phyloP scores from a whole-genome alignment of 2,113 vertebrate species.

The Calyptomena viridis region DNA sequence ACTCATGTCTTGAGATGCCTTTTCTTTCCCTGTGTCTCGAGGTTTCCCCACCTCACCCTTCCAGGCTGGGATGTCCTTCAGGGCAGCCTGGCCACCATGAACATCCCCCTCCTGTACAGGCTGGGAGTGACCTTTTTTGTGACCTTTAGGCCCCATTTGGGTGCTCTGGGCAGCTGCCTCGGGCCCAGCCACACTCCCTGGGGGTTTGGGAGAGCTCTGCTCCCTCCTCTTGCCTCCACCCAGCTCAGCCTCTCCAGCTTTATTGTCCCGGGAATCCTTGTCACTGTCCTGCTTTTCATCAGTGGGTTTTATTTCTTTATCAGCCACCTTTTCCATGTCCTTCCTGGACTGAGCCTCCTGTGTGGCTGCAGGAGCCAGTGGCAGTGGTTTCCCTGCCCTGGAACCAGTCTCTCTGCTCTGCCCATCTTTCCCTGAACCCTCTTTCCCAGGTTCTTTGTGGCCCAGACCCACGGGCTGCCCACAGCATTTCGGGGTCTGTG shows the following conservation, averaged over 20 bases:
- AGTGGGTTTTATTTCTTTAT: rapidly evolving
- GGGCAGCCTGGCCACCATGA: background rate
- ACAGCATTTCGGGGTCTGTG: rapidly evolving
- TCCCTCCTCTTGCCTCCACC: background rate
- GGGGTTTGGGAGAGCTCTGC: background rate
- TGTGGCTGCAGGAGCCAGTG: background rate
- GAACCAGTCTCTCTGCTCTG: background rate
- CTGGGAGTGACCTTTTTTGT: background rate
- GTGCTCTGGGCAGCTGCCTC: background rate
- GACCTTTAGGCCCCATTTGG: background rate
- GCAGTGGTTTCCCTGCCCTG: background rate
- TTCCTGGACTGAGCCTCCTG: background rate
- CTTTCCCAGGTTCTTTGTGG: background rate
- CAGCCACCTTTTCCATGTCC: background rate
- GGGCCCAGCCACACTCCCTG: background rate
- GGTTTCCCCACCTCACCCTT: background rate
- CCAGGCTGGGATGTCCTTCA: rapidly evolving
- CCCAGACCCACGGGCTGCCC: rapidly evolving
- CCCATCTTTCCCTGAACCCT: background rate
- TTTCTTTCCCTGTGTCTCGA: background rate
- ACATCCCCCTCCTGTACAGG: background rate
- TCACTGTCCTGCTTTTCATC: background rate
- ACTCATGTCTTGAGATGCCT: background rate
- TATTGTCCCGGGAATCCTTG: background rate
- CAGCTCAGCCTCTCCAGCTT: background rate